Conservation (phyloP, 2,113 vertebrate species). For the Octodon degus region DNA sequence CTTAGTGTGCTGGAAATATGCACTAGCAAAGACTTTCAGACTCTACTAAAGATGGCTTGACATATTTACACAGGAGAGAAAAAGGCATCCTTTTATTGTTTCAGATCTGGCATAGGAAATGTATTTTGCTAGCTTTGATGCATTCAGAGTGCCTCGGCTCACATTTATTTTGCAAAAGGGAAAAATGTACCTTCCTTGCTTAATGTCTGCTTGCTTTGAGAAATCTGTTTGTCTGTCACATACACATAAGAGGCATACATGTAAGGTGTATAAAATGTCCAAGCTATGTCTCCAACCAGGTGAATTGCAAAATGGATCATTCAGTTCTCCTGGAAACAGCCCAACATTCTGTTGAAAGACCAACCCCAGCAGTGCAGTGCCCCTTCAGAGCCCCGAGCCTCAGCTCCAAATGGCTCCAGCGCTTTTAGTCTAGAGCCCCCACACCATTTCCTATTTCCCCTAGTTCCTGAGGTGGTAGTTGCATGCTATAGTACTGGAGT, state of each 20-base stretch:
- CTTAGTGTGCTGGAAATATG: background rate
- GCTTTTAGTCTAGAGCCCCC: background rate
- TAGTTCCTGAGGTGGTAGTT: background rate
- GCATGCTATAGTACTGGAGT: background rate
- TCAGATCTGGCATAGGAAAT: background rate
- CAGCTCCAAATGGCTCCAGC: background rate
- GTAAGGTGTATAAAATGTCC: background rate
- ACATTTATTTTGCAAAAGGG: constrained; percentile 42
- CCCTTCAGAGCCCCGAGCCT: background rate
- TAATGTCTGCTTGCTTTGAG: background rate
- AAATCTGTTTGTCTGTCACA: background rate
- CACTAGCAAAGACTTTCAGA: background rate
- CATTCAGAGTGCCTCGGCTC: background rate
- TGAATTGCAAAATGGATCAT: background rate
- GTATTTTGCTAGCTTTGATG: constrained; percentile 14
- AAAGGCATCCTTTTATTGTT: background rate
- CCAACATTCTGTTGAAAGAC: background rate
- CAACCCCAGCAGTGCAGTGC: fast-evolving
- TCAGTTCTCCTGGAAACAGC: background rate
- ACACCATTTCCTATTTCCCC: background rate
- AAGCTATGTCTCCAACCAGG: background rate
- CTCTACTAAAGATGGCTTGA: constrained; percentile 1
- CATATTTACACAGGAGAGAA: background rate
- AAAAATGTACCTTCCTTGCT: background rate
- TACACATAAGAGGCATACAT: background rate